Percentiles rank a stretch among this genome's conserved stretches.
These are phyloP conservation scores for Furnarius figulus DNA, from an alignment of 2,113 vertebrate genomes.

Conservation along the genomic window DNA sequence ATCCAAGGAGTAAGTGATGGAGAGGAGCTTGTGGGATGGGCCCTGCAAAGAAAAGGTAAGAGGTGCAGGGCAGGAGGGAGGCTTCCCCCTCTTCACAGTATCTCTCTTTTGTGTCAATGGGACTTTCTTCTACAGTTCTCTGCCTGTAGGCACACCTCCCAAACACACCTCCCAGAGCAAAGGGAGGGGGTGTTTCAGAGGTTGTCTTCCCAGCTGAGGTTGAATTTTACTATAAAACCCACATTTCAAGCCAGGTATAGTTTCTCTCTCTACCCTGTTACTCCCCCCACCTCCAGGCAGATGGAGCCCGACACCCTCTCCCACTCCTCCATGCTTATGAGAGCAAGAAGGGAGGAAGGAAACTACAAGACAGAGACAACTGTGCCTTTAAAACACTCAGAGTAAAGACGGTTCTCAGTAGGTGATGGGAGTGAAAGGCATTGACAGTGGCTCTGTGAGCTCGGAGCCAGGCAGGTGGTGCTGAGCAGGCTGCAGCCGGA, in stretches of 20 bases:
- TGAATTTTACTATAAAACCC: neutral
- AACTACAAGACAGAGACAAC: slow-evolving; percentile 6
- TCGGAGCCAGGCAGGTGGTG: slow-evolving; percentile 32
- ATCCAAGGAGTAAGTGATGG: neutral
- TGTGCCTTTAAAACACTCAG: neutral
- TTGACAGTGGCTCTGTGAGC: slow-evolving; percentile 5
- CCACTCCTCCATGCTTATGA: neutral
- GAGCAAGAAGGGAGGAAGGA: neutral
- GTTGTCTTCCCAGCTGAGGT: neutral
- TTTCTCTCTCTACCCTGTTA: neutral
- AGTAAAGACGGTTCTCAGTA: neutral
- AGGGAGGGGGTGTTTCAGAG: neutral
- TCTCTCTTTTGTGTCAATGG: neutral
- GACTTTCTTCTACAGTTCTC: neutral
- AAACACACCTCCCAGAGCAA: neutral
- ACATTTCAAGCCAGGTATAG: neutral
- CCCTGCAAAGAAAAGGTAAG: neutral
- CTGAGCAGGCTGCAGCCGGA: neutral
- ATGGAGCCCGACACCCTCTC: neutral
- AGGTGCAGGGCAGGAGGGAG: neutral
- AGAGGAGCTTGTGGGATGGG: neutral
- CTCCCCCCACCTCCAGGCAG: neutral
- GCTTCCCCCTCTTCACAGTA: slow-evolving; percentile 13
- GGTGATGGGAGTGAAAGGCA: slow-evolving; percentile 28
- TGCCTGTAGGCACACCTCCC: neutral